Conservation (phyloP, 2,113 vertebrate species). For the Butastur rufipennis region DNA sequence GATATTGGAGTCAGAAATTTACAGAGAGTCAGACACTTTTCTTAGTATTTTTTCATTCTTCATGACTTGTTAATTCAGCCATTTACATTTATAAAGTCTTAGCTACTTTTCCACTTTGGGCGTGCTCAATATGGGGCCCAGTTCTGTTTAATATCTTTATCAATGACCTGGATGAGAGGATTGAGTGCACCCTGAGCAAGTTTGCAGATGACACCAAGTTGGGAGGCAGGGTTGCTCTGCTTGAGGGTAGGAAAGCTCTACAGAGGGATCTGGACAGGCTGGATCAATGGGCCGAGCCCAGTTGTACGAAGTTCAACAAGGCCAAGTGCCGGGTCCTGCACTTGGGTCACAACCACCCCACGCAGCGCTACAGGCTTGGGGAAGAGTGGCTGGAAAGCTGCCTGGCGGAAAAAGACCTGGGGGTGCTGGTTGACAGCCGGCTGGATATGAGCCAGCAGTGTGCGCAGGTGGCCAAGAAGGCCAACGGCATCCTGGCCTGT, state of each 20-base stretch:
- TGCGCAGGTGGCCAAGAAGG: neutral
- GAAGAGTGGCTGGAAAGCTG: neutral
- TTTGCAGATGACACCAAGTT: neutral
- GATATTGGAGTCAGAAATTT: neutral
- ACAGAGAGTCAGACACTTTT: neutral
- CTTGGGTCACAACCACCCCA: neutral
- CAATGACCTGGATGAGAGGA: neutral
- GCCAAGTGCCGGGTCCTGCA: neutral
- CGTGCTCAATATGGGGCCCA: neutral
- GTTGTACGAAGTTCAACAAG: neutral
- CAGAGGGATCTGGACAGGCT: neutral
- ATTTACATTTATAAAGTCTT: neutral
- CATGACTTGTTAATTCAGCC: neutral
- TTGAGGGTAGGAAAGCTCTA: neutral
- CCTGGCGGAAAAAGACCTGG: rapidly evolving
- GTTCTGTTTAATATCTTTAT: neutral
- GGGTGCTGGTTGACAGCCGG: rapidly evolving
- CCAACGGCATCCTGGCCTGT: neutral
- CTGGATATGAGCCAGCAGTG: neutral
- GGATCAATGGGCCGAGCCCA: neutral
- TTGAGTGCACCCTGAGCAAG: neutral
- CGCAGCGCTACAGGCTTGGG: neutral
- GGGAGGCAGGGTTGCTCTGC: neutral
- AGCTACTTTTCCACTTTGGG: neutral
- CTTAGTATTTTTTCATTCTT: neutral